phyloP scores from a whole-genome alignment of 2,888 invertebrate species.

The Drosophila mimica region DNA sequence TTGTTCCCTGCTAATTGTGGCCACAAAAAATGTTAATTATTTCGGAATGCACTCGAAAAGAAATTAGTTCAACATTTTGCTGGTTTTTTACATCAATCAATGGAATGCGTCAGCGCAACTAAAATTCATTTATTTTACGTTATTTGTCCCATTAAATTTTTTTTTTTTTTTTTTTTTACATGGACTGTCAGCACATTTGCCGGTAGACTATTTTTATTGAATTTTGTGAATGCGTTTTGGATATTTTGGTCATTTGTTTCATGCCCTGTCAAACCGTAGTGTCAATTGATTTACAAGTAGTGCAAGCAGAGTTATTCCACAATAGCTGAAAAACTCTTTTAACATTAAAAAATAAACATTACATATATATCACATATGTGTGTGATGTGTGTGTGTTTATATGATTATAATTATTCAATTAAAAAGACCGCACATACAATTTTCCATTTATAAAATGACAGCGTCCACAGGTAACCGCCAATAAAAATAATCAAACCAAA shows the following conservation, averaged over 20 bases:
- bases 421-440: slow-evolving; percentile 63
- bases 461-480: slow-evolving; percentile 66
- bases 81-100: slow-evolving; percentile 59
- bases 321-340: slow-evolving; percentile 13
- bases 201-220: slow-evolving; percentile 49
- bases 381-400: slow-evolving; percentile 3
- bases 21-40: slow-evolving; percentile 63
- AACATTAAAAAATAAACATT: not conserved
- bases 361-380: slow-evolving; percentile 25
- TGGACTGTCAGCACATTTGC: slow-evolving; percentile 49
- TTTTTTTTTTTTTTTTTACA: not conserved
- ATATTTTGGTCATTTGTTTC: slow-evolving; percentile 49
- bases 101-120: slow-evolving; percentile 25
- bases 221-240: slow-evolving; percentile 54
- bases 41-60: slow-evolving; percentile 42
- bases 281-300: slow-evolving; percentile 66
- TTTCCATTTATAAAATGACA: slow-evolving; percentile 34
- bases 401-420: slow-evolving; percentile 71
- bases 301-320: slow-evolving; percentile 26
- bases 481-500: slow-evolving; percentile 62
- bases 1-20: slow-evolving; percentile 40
- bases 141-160: not conserved
- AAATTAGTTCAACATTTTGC: slow-evolving; percentile 58
- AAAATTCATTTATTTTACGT: slow-evolving; percentile 39
- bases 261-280: slow-evolving; percentile 49